A percentile compares a stretch with the other conserved stretches of the same genome.
Conservation (phyloP, 23 tunicate species). For the Trididemnum miniatum region DNA sequence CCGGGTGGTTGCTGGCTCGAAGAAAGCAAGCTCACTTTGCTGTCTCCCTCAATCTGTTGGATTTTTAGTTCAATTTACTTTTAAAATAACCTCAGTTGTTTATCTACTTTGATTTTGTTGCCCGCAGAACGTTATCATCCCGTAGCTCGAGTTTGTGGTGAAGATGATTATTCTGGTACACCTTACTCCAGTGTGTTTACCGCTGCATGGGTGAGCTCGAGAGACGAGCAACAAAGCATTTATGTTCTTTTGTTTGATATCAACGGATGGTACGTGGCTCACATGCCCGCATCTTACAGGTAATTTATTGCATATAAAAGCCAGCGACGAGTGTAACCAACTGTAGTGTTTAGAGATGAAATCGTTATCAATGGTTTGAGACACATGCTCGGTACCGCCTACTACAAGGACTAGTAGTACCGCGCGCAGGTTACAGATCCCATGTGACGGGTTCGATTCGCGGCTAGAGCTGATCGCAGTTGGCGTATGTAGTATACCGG, state of each 20-base stretch:
- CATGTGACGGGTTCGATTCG: too few relatives aligned
- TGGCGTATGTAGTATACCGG: too few relatives aligned
- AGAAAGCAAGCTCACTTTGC: too few relatives aligned
- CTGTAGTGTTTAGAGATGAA: background rate
- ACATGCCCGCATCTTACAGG: conserved; percentile 83
- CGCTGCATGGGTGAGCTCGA: conserved; percentile 55
- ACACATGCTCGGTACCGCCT: too few relatives aligned
- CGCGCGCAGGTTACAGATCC: too few relatives aligned
- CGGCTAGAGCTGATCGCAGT: too few relatives aligned
- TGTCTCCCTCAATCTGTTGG: too few relatives aligned
- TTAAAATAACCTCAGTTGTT: too few relatives aligned
- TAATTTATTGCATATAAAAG: conserved; percentile 27
- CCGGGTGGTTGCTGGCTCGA: too few relatives aligned
- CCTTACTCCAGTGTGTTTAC: conserved; percentile 64
- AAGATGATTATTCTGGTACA: conserved; percentile 54
- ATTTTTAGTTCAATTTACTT: too few relatives aligned
- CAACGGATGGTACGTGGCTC: conserved; percentile 89
- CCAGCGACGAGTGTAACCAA: background rate
- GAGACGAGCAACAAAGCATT: background rate
- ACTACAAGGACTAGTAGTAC: too few relatives aligned
- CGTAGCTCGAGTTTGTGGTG: background rate
- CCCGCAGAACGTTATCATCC: conserved; percentile 46
- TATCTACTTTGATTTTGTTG: background rate
- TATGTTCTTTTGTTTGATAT: conserved; percentile 67
- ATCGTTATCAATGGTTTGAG: too few relatives aligned